Conservation (phyloP, 2,888 invertebrate species). For the Hybos culiciformis region DNA sequence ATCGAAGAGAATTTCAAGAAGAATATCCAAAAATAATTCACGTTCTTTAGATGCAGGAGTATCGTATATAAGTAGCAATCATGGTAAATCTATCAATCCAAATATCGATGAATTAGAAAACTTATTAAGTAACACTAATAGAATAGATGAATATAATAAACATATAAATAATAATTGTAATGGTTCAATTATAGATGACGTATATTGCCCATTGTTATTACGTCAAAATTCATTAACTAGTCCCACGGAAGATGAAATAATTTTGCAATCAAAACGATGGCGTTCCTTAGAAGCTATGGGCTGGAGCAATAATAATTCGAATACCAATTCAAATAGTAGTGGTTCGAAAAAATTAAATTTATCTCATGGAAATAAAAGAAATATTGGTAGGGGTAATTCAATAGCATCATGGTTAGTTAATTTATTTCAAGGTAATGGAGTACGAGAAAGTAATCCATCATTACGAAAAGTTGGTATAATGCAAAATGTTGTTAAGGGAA, state of each 20-base stretch:
- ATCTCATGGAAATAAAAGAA: constrained; percentile 8
- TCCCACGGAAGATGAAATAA: constrained; percentile 29
- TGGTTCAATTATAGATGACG: constrained; percentile 32
- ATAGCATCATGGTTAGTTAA: constrained; percentile 61
- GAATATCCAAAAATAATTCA: constrained; percentile 31
- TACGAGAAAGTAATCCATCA: constrained; percentile 44
- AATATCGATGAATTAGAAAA: constrained; percentile 2
- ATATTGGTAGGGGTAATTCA: constrained; percentile 40
- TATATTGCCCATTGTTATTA: constrained; percentile 29
- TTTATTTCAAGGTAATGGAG: constrained; percentile 56
- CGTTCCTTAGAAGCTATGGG: constrained; percentile 59
- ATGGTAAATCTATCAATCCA: too few species aligned
- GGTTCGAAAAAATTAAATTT: constrained; percentile 14
- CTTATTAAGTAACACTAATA: constrained; percentile 2
- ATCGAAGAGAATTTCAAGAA: constrained; percentile 24
- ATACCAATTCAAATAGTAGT: constrained; percentile 24
- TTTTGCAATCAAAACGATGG: constrained; percentile 55
- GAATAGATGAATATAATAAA: constrained; percentile 18
- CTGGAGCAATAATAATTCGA: constrained; percentile 23
- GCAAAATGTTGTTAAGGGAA: constrained; percentile 27
- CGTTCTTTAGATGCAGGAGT: constrained; percentile 29
- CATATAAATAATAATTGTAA: constrained; percentile 36
- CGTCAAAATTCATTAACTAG: constrained; percentile 33
- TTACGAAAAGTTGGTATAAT: constrained; percentile 28
- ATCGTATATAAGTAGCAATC: constrained; percentile 18